Evolutionary conservation across 2,888 invertebrate genomes (phyloP), one percentile per base, ranked within the genome.

Genomic region (Drosophila meridionalis): DNA sequence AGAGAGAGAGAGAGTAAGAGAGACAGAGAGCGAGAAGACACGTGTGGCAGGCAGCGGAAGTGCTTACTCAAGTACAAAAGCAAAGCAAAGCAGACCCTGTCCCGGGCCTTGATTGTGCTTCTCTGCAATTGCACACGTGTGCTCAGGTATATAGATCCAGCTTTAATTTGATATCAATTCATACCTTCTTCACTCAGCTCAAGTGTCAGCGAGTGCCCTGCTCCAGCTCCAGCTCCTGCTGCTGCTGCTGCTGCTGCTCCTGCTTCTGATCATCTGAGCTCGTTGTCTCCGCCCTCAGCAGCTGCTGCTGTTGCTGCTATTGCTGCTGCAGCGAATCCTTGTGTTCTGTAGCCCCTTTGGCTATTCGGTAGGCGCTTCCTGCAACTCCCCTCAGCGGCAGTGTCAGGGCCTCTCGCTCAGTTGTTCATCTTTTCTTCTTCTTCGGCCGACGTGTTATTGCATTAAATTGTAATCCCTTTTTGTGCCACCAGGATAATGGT

Each of bases 321-420:
- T 50, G 32, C 52, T 34, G 52, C 34, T 28, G 40, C 55, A 40
- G 55, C 55, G 38, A 40, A 38, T 55, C 55, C 55, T 55, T 55
- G 28, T 38, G 14, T 40, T 55, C 55, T 40, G 3, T 4, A 40
- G 50, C 32, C 55, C 55, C 40, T 36, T 55, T 55, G 40, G 67
- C 50, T 45, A 65, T 61, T 57, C 81, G 82, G 83, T 80, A 92
- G 92, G 91, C 92, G 91, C 92, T 92, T 91, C 92, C 92, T 89
- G 92, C 76, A 83, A 87, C 92, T 90, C 92, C 91, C 84, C 80
- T 81, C 82, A 69, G 36, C 69, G 26, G 34, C 50, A 81, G 48
- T 56, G 28, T 55, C 73, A 63, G 34, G 38, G 34, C 36, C 32
- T 11, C 61, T 9, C 62, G 52, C 5, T 52, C 50, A 65, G 65